Conservation (phyloP, 37 sponge, comb jelly and placozoan genomes). For the Bolinopsis microptera region DNA sequence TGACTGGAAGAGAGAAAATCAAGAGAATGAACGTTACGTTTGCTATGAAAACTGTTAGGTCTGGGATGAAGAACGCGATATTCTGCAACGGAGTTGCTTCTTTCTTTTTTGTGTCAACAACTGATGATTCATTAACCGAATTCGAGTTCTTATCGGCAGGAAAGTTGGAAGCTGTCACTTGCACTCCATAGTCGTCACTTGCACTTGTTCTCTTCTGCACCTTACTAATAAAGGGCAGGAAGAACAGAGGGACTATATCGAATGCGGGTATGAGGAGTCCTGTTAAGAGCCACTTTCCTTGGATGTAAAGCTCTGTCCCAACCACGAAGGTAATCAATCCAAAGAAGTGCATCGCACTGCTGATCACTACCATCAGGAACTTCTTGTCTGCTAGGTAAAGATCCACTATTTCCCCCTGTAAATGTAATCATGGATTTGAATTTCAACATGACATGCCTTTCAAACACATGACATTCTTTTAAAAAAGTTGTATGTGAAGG, state of each 20-base stretch:
- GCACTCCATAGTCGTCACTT: not conserved
- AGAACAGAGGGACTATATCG: not conserved
- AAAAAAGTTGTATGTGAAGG: not conserved
- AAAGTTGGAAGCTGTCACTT: no score
- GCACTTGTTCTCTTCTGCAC: not conserved
- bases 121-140: no score
- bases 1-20: not conserved
- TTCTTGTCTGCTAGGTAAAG: not conserved
- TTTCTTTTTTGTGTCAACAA: no score
- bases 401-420: constrained; percentile 24
- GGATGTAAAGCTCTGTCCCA: not conserved
- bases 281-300: not conserved
- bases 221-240: not conserved
- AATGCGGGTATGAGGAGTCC: not conserved
- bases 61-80: not conserved
- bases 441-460: no score
- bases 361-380: not conserved
- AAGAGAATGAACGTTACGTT: not conserved
- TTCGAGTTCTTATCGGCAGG: no score
- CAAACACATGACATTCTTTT: no score
- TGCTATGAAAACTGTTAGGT: not conserved
- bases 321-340: not conserved
- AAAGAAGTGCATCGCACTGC: not conserved
- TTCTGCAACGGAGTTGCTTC: not conserved
- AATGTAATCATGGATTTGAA: no score